Conservation (phyloP, 2,797 vertebrate genomes). For the Apodemus agrarius region DNA sequence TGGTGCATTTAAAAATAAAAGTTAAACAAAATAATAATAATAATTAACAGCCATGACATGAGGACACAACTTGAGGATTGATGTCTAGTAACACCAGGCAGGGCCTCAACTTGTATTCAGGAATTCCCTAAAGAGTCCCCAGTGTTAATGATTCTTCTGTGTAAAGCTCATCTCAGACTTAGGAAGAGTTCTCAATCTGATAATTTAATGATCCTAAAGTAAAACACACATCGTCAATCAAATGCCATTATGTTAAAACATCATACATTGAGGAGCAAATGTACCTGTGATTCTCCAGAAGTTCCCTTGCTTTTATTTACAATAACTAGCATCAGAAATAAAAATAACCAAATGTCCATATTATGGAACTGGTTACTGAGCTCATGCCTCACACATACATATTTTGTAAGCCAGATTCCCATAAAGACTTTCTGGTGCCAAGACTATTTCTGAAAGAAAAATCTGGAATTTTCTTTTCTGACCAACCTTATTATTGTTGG, state of each 20-base stretch:
- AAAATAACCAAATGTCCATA: not conserved
- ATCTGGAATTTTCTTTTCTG: not conserved
- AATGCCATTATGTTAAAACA: not conserved
- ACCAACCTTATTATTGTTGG: not conserved
- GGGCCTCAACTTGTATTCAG: not conserved
- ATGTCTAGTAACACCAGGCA: not conserved
- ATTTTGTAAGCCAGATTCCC: not conserved
- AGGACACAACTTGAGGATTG: not conserved
- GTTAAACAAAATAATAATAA: not conserved
- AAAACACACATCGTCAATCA: not conserved
- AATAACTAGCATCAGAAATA: not conserved
- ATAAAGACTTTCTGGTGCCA: not conserved
- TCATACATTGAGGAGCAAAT: not conserved
- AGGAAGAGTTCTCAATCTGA: not conserved
- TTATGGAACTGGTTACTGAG: not conserved
- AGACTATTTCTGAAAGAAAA: not conserved
- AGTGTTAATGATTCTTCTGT: not conserved
- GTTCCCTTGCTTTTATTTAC: not conserved
- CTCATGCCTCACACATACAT: not conserved
- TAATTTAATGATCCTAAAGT: not conserved
- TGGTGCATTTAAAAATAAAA: not conserved
- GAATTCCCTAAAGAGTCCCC: too few species aligned
- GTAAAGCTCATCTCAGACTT: not conserved
- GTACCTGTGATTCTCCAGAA: not conserved
- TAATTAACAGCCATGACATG: not conserved